Evolutionary conservation across 2,888 invertebrate genomes (phyloP), one percentile per base, ranked within the genome.

Genomic region (Desoria tigrina): DNA sequence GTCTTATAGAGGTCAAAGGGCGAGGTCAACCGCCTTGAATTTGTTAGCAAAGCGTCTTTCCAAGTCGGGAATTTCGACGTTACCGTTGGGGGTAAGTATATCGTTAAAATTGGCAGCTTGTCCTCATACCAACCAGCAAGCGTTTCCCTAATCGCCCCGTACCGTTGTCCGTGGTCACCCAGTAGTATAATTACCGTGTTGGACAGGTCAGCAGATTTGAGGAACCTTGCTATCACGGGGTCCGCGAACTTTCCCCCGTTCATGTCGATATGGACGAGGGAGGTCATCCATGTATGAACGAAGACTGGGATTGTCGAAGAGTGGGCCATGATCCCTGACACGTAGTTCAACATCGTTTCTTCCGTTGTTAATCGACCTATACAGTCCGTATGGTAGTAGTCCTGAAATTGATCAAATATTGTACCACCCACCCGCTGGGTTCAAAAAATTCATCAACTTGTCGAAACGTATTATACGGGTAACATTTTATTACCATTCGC

Each of bases 111-210:
- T 4, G 70, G 67, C 23, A 70, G 39, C 32, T 68, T 71, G 24
- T 68, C 71, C 57, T 71, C 69, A 18, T 69, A 66, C 66, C 66
- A 69, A 24, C 69, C 69, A 18, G 51, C 27, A 16, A 49, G 45
- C 16, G 69, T 63, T 51, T 61, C 61, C 18, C 69, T 21, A 24
- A 63, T 56, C 4, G 24, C 16, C 2, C 66, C 69, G 23, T 63
- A 61, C 2, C 66, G 26, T 9, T 63, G 49, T 18, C 66, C 63
- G 39, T 69, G 69, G 18, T 69, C 69, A 54, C 66, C 58, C 39
- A 66, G 26, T 11, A 69, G 49, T 11, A 69, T 24, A 4, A 69
- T 23, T 23, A 69, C 53, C 1, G 69, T 62, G 26, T 69, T 69
- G 1, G 28, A 27, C 2, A 26, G 27, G 14, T 61, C 53, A 26